Evolutionary conservation across 2,888 invertebrate species (phyloP), one percentile per base, ranked within the genome.

Genomic region (Aspidiotus destructor): DNA sequence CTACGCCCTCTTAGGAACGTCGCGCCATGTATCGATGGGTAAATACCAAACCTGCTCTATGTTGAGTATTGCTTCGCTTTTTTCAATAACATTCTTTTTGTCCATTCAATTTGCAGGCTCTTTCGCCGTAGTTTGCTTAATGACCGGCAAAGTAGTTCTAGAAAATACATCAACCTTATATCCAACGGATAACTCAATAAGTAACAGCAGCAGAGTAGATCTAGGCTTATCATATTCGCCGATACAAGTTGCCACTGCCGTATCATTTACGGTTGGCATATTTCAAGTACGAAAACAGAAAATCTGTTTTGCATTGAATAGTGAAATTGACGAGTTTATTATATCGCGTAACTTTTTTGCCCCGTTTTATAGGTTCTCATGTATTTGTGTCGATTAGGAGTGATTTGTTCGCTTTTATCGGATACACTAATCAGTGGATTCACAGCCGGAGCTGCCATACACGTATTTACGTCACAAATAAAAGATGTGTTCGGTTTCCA

Each of bases 61-160:
- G 2, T 3, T 3, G 2, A 48, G 2, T n/a, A 48, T 2, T 48
- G 11, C n/a, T n/a, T 48, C 48, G n/a, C n/a, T 48, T 6, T n/a
- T 48, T 13, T n/a, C 48, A 3, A 48, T n/a, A 48, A 13, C 11
- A 6, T 48, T 48, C n/a, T 48, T 48, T 54, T 54, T 16, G 15
- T 54, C 55, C 15, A 16, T 15, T 11, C n/a, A 52, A 11, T 17
- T 53, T 70, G 71, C 72, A 67, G 67, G 89, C 60, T 88, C 89
- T 0, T 89, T 90, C 79, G 94, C 95, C 7, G 87, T 96, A 0
- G 85, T 91, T 44, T 89, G 91, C 76, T 81, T 96, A 70, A 94
- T 96, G 93, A 86, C 90, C 2, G 92, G 93, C 40, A 89, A 89
- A 80, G 85, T 87, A 10, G 87, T 89, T 1, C 76, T 79, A 57